Evolutionary conservation across 2,113 vertebrate species (phyloP), one percentile per base, ranked within the genome.

Genomic region (Gallinago undulata): DNA sequence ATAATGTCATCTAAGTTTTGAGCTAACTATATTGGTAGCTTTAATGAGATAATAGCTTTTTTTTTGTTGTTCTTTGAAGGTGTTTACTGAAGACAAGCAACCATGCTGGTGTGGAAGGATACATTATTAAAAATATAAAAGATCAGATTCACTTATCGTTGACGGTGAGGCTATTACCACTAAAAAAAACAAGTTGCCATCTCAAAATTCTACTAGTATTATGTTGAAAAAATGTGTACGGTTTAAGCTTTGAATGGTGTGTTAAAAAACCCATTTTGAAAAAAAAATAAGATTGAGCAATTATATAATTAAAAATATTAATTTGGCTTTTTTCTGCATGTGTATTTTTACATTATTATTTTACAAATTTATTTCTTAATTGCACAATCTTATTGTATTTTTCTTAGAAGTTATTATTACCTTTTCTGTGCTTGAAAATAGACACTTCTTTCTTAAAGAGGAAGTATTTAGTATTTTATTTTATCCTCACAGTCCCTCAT

Each of bases 91-190:
- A 98, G 98, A 99, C 98, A 93, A 99, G 99, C 94, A 98, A 98
- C 86, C 99, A 99, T 83, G 97, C 98, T 67, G 99, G 99, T 43
- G 98, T 99, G 66, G 98, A 99, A 94, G 98, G 99, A 87, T 98
- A 98, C 70, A 97, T 99, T 82, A 98, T 99, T 92, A 99, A 99
- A 88, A 99, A 99, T 92, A 99, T 99, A 92, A 99, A 98, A 97
- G 99, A 98, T 96, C 98, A 99, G 93, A 98, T 99, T 68, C 98
- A 99, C 69, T 81, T 97, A 30, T 98, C 98, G 1, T 95, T 98
- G 89, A 98, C 95, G 99, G 99, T 99, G 97, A 98, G 97, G 83
- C 31, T 64, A 57, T 55, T 79, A 35, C 51, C 50, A 37, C 25
- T 93, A 35, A 51, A 87, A 69, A 69, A 43, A 28, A 0, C 11